These are phyloP conservation scores for Pristionchus maxplancki DNA, from an alignment of 2,888 invertebrate species.

Conservation along the genomic window DNA sequence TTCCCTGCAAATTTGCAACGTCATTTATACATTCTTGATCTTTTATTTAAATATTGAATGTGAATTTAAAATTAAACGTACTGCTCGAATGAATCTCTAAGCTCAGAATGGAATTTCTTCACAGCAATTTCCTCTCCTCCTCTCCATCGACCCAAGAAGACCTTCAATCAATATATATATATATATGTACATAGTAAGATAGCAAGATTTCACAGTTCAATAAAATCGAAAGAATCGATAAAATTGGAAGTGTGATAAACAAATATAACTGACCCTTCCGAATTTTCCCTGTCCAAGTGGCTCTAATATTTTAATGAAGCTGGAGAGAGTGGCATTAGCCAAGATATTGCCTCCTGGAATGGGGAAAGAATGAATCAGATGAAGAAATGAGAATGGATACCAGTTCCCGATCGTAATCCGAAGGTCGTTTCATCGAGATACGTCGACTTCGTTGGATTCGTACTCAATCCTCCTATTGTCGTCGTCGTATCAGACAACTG, in stretches of 20 bases:
- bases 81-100: not conserved
- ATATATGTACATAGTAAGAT: too few species aligned
- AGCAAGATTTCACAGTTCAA: too few species aligned
- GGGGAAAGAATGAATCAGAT: not conserved
- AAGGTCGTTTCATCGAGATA: not conserved
- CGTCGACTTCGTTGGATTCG: not conserved
- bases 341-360: not conserved
- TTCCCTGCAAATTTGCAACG: not conserved
- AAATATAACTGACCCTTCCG: not conserved
- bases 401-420: not conserved
- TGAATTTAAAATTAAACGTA: not conserved
- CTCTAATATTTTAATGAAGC: not conserved
- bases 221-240: too few species aligned
- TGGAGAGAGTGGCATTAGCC: not conserved
- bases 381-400: not conserved
- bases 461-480: not conserved
- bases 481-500: not conserved
- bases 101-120: not conserved
- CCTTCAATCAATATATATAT: not conserved
- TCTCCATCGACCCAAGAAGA: conserved; percentile 7
- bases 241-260: too few species aligned
- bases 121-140: not conserved
- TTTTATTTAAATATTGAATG: not conserved
- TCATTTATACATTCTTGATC: not conserved
- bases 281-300: conserved; percentile 18